A percentile compares a stretch with the other conserved stretches of the same genome.
Evolutionary conservation across 2,888 invertebrate species (phyloP).

Genomic region (Epistrophella euchroma): DNA sequence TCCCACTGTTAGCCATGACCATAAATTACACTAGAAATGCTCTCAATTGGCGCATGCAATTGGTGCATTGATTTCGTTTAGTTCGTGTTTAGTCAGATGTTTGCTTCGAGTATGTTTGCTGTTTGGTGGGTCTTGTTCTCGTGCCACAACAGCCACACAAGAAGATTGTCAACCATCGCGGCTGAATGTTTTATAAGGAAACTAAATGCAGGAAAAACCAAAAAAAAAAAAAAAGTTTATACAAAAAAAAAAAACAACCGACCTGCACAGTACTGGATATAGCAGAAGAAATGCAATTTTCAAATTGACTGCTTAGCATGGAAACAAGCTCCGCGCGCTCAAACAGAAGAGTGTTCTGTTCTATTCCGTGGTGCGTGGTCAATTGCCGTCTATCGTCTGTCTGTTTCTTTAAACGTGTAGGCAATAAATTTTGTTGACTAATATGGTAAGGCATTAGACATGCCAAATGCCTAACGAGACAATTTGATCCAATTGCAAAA

Average conservation of each 20-base stretch:
- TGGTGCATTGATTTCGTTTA: slow-evolving; percentile 68
- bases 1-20: slow-evolving; percentile 64
- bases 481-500: slow-evolving; percentile 70
- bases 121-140: slow-evolving; percentile 72
- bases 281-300: slow-evolving; percentile 58
- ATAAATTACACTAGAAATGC: slow-evolving; percentile 67
- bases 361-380: slow-evolving; percentile 57
- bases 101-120: slow-evolving; percentile 36
- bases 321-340: slow-evolving; percentile 51
- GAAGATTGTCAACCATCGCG: slow-evolving; percentile 72
- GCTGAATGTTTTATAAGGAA: slow-evolving; percentile 34
- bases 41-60: slow-evolving; percentile 74
- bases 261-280: slow-evolving; percentile 50
- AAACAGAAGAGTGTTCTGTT: slow-evolving; percentile 42
- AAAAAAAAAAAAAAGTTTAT: slow-evolving; percentile 18
- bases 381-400: slow-evolving; percentile 68
- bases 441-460: slow-evolving; percentile 70
- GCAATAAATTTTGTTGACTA: slow-evolving; percentile 73
- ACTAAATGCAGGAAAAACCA: slow-evolving; percentile 58
- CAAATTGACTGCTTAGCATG: slow-evolving; percentile 66
- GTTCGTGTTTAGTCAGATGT: slow-evolving; percentile 60
- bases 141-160: slow-evolving; percentile 72
- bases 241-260: slow-evolving; percentile 3
- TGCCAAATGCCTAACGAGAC: slow-evolving; percentile 71
- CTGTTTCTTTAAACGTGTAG: slow-evolving; percentile 64